A percentile compares a stretch with the other conserved stretches of the same genome.
Evolutionary conservation across 2,113 vertebrate species (phyloP).

Genomic region (Gasterosteus aculeatus): DNA sequence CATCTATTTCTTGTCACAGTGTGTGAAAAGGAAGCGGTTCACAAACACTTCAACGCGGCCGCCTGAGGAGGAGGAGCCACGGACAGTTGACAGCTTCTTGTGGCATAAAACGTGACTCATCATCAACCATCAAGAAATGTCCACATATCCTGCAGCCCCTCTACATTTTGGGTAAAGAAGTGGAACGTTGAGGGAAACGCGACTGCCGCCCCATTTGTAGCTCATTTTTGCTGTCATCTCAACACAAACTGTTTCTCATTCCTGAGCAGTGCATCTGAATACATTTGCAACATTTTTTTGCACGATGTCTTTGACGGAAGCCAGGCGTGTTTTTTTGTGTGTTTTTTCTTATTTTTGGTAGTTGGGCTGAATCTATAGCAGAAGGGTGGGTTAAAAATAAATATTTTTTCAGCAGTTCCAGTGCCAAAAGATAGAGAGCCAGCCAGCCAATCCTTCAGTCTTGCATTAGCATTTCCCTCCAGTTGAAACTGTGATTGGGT

Average conservation of each 20-base stretch:
- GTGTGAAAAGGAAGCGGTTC: conserved; percentile 64
- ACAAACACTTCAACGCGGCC: conserved; percentile 28
- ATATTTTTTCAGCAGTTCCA: conserved; percentile 62
- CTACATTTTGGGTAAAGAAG: conserved; percentile 28
- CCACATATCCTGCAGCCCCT: conserved; percentile 31
- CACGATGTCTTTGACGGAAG: conserved; percentile 58
- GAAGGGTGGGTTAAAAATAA: conserved; percentile 59
- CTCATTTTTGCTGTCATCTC: conserved; percentile 20
- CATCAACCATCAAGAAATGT: conserved; percentile 21
- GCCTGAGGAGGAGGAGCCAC: conserved; percentile 28
- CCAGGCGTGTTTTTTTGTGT: conserved; percentile 7
- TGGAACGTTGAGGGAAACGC: conserved; percentile 9
- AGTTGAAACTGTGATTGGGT: conserved; percentile 98
- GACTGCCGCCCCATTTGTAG: conserved; percentile 14
- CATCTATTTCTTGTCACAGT: conserved; percentile 74
- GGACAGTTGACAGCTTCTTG: conserved; percentile 1
- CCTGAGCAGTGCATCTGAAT: conserved; percentile 63
- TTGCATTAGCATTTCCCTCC: conserved; percentile 95
- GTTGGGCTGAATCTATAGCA: conserved; percentile 46
- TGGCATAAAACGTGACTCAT: conserved; percentile 38
- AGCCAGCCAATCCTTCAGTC: conserved; percentile 76
- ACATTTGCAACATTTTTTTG: conserved; percentile 45
- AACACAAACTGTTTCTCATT: conserved; percentile 43
- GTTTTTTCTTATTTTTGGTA: conserved; percentile 41
- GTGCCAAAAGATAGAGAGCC: conserved; percentile 24